Conservation (phyloP, 2,888 invertebrate species). For the Drosophila demipolita region DNA sequence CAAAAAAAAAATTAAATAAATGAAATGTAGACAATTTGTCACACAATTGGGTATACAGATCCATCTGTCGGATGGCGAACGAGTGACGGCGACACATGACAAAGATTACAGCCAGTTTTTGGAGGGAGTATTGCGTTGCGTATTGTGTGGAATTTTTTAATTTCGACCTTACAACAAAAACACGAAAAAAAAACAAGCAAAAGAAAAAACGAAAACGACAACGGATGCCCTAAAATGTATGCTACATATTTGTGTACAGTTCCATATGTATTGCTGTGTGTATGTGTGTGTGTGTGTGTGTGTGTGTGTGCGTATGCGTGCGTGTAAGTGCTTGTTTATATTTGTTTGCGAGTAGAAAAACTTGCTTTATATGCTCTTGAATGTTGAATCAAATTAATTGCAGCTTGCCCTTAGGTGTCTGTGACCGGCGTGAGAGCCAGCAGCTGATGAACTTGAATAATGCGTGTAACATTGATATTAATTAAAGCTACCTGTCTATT, state of each 20-base stretch:
- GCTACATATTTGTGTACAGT: slow-evolving; percentile 42
- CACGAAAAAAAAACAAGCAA: slow-evolving; percentile 27
- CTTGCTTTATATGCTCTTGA: slow-evolving; percentile 13
- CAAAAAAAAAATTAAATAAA: slow-evolving; percentile 17
- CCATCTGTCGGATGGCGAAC: slow-evolving; percentile 38
- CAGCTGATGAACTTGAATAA: slow-evolving; percentile 63
- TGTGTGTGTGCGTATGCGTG: slow-evolving; percentile 16
- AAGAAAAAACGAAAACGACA: slow-evolving; percentile 10
- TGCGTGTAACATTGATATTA: slow-evolving; percentile 53
- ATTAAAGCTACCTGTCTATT: slow-evolving; percentile 50
- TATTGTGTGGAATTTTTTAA: slow-evolving; percentile 76
- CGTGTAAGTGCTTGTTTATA: background rate
- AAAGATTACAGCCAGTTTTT: slow-evolving; percentile 50
- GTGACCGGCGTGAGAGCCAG: slow-evolving; percentile 19
- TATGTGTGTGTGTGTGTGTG: background rate
- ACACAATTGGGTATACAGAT: slow-evolving; percentile 68
- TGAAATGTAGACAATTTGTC: slow-evolving; percentile 72
- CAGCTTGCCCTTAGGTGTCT: slow-evolving; percentile 52
- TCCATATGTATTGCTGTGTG: background rate
- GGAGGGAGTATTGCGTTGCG: slow-evolving; percentile 38
- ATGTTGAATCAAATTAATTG: slow-evolving; percentile 65
- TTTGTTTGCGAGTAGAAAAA: slow-evolving; percentile 10
- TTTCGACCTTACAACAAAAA: slow-evolving; percentile 50
- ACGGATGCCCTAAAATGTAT: slow-evolving; percentile 36
- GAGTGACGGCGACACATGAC: slow-evolving; percentile 62